These are phyloP conservation scores for Tyria jacobaeae DNA, from an alignment of 2,888 invertebrate genomes.

Conservation along the genomic window DNA sequence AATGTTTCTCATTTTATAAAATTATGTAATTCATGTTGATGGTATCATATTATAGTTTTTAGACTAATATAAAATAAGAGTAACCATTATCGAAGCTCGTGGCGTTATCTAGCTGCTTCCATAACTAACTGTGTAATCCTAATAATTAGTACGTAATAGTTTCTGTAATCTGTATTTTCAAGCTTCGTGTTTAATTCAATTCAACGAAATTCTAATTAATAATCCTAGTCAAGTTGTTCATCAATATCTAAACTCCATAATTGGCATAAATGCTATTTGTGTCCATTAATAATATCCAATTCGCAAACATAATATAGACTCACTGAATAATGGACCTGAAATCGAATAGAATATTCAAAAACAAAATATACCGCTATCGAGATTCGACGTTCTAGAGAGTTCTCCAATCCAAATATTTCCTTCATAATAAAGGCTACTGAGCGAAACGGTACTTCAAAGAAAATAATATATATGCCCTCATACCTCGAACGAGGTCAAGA, in stretches of 20 bases:
- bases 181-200: conserved; percentile 27
- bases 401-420: conserved; percentile 37
- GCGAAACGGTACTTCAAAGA: conserved; percentile 54
- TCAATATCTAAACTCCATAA: conserved; percentile 30
- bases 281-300: conserved; percentile 28
- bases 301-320: conserved; percentile 23
- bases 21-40: no score
- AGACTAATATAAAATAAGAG: not conserved
- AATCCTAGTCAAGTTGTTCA: conserved; percentile 38
- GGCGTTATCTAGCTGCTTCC: conserved; percentile 41
- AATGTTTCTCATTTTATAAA: not conserved
- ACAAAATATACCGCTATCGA: conserved; percentile 24
- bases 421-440: conserved; percentile 43
- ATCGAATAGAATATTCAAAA: conserved; percentile 40
- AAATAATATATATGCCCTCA: conserved; percentile 51
- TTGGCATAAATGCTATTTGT: conserved; percentile 34
- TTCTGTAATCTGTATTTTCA: conserved; percentile 41
- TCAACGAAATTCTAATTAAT: conserved; percentile 37
- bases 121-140: conserved; percentile 48
- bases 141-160: conserved; percentile 50
- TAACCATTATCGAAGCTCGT: conserved; percentile 31
- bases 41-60: no score
- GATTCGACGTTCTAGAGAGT: conserved; percentile 29
- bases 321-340: conserved; percentile 41
- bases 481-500: conserved; percentile 61